Conservation (phyloP, 1,140 invertebrate genomes). For the Araneus ventricosus region DNA sequence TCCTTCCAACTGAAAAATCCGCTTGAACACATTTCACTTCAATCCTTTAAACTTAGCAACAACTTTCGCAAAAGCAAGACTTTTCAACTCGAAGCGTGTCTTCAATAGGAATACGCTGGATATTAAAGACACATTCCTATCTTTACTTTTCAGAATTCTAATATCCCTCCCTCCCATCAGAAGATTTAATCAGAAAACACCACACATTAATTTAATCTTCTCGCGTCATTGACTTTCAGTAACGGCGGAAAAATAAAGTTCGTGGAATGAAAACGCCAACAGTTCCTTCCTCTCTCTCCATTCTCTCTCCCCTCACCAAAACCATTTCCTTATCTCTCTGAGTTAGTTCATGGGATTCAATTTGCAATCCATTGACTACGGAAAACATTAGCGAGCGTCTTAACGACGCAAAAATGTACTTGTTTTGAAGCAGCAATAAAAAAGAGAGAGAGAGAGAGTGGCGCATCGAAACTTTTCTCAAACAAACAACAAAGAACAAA, state of each 20-base stretch:
- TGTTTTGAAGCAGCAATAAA: conserved; percentile 14
- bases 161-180: neutral
- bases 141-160: conserved; percentile 39
- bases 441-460: neutral
- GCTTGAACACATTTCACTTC: neutral
- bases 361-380: conserved; percentile 71
- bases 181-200: conserved; percentile 49
- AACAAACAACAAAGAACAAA: conserved; percentile 21
- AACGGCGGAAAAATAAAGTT: conserved; percentile 49
- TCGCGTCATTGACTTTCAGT: conserved; percentile 41
- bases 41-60: neutral
- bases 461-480: neutral
- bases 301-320: neutral
- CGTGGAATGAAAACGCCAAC: conserved; percentile 40
- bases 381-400: conserved; percentile 63
- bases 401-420: conserved; percentile 73
- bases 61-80: neutral
- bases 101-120: neutral
- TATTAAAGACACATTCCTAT: conserved; percentile 36
- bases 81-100: neutral
- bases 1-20: neutral
- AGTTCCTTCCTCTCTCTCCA: neutral
- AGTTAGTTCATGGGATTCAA: conserved; percentile 57
- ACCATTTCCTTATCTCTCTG: conserved; percentile 39
- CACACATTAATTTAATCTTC: conserved; percentile 65